Evolutionary conservation across 1,140 invertebrate genomes (phyloP).

Genomic region (Thaumatotibia leucotreta): DNA sequence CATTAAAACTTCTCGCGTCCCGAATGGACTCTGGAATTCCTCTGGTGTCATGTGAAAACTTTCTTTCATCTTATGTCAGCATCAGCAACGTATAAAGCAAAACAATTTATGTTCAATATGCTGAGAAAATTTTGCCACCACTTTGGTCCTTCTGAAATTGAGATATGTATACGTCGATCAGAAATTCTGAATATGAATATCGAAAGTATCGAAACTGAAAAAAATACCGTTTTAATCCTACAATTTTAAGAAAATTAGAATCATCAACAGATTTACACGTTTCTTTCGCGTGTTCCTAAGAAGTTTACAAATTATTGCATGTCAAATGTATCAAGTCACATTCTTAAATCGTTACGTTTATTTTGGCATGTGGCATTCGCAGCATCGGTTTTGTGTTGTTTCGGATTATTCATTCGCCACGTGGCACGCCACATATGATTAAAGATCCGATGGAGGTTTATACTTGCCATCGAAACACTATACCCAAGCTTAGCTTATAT

Average conservation of each 20-base stretch:
- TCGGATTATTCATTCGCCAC: too few relatives aligned
- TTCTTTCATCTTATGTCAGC: background rate
- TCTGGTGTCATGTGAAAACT: background rate
- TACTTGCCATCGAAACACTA: too few relatives aligned
- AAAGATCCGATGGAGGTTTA: too few relatives aligned
- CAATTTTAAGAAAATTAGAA: background rate
- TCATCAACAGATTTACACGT: background rate
- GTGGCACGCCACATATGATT: too few relatives aligned
- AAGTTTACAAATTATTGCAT: too few relatives aligned
- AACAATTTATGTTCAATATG: background rate
- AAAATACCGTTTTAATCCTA: background rate
- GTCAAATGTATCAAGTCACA: too few relatives aligned
- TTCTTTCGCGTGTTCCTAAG: background rate
- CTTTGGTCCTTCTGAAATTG: background rate
- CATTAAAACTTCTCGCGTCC: slow-evolving; percentile 5
- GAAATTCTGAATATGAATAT: background rate
- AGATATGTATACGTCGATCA: background rate
- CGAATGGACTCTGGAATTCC: background rate
- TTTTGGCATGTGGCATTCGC: too few relatives aligned
- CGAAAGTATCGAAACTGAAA: too few relatives aligned
- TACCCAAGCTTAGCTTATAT: too few relatives aligned
- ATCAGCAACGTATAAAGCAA: background rate
- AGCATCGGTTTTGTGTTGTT: too few relatives aligned
- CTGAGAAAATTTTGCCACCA: background rate
- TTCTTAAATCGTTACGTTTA: too few relatives aligned